Conservation (phyloP, 2,113 vertebrate genomes). For the Clarias magur region DNA sequence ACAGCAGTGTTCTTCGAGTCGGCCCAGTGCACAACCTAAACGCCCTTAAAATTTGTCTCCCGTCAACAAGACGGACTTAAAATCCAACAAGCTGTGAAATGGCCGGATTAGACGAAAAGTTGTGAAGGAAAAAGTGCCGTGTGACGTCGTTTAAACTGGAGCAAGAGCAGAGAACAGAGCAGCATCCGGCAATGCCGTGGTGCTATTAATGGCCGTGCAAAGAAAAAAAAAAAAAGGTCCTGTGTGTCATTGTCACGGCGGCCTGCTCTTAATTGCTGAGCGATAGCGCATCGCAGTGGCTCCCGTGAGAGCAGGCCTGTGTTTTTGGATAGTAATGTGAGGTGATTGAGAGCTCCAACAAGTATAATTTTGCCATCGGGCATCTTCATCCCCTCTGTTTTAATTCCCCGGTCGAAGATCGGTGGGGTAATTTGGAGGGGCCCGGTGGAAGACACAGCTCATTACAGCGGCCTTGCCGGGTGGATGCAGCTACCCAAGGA, state of each 20-base stretch:
- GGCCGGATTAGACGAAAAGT: neutral
- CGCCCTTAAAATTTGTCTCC: neutral
- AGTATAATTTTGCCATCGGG: conserved; percentile 63
- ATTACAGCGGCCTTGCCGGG: conserved; percentile 60
- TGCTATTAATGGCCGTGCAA: conserved; percentile 11
- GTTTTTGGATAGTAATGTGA: conserved; percentile 64
- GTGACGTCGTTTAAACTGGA: neutral
- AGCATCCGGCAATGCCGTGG: conserved; percentile 9
- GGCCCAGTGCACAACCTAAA: neutral
- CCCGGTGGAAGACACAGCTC: conserved; percentile 57
- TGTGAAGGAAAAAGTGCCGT: neutral
- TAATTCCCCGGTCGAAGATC: conserved; percentile 53
- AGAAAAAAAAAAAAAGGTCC: conserved; percentile 23
- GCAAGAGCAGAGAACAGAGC: neutral
- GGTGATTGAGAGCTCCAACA: conserved; percentile 66
- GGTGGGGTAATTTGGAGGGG: conserved; percentile 59
- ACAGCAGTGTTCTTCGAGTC: neutral
- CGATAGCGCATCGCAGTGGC: conserved; percentile 52
- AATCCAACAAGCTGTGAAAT: conserved; percentile 19
- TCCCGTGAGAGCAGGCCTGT: conserved; percentile 47
- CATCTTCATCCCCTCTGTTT: conserved; percentile 34
- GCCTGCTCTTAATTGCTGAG: conserved; percentile 62
- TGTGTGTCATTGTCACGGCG: conserved; percentile 49
- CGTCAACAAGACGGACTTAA: neutral
- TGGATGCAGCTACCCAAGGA: conserved; percentile 49